Evolutionary conservation across 35 echinoderm and acorn worm species (phyloP).

Genomic region (Holothuria glaberrima): DNA sequence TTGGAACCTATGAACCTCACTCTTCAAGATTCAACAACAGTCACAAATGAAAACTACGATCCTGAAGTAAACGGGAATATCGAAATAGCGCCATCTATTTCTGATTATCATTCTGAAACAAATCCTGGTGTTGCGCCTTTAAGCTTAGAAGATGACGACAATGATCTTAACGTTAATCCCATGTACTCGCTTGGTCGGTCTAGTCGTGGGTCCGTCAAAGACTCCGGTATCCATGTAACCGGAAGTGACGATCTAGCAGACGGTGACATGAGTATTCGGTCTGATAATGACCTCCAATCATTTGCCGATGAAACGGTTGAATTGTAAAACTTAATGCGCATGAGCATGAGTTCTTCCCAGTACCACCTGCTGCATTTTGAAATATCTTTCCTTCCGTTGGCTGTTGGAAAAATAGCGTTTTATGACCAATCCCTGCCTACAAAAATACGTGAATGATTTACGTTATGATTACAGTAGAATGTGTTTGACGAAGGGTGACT

Average conservation of each 20-base stretch:
- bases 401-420: too few relatives aligned
- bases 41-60: slow-evolving; percentile 36
- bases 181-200: slow-evolving; percentile 20
- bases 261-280: slow-evolving; percentile 18
- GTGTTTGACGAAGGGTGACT: too few relatives aligned
- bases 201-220: neutral
- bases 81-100: slow-evolving; percentile 47
- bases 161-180: slow-evolving; percentile 48
- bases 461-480: too few relatives aligned
- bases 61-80: slow-evolving; percentile 5
- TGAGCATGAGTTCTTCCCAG: neutral
- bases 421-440: too few relatives aligned
- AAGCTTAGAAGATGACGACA: slow-evolving; percentile 41
- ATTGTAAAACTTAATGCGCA: neutral
- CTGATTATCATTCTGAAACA: slow-evolving; percentile 33
- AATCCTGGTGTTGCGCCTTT: slow-evolving; percentile 20
- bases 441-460: too few relatives aligned
- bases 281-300: slow-evolving; percentile 1
- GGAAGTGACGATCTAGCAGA: slow-evolving; percentile 30
- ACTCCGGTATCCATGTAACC: slow-evolving; percentile 20
- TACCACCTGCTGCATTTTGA: neutral
- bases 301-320: slow-evolving; percentile 39
- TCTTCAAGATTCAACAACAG: neutral
- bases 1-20: slow-evolving; percentile 10
- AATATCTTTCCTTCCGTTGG: neutral